Evolutionary conservation across 2,888 invertebrate species (phyloP).

Genomic region (Sinodicranocentrus sp.): DNA sequence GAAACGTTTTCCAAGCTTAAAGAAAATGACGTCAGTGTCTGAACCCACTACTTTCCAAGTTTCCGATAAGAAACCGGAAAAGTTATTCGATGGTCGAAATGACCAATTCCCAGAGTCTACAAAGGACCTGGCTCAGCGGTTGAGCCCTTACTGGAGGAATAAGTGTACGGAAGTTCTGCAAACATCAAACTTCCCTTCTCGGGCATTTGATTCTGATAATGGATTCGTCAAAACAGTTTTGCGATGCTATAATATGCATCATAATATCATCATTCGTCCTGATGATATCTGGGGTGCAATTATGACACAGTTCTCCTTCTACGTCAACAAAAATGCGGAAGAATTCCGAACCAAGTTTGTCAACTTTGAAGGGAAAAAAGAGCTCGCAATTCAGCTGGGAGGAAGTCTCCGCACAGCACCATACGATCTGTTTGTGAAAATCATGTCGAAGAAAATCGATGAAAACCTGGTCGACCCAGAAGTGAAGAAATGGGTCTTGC

Average conservation of each 20-base stretch:
- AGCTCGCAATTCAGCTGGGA: constrained; percentile 7
- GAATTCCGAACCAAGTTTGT: constrained; percentile 63
- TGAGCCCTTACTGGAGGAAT: constrained; percentile 9
- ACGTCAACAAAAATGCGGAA: constrained; percentile 64
- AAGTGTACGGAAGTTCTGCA: constrained; percentile 40
- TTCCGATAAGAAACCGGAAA: constrained; percentile 30
- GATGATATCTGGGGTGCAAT: constrained; percentile 68
- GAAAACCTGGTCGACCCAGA: constrained; percentile 51
- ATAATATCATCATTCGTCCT: constrained; percentile 59
- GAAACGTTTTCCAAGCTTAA: no score
- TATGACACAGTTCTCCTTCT: constrained; percentile 69
- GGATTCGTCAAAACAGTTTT: constrained; percentile 54
- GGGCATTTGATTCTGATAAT: constrained; percentile 16
- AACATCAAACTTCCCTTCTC: constrained; percentile 11
- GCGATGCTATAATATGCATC: constrained; percentile 55
- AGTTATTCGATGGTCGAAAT: neutral
- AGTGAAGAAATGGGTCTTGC: constrained; percentile 58
- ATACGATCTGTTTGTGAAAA: constrained; percentile 41
- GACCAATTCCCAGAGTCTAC: neutral
- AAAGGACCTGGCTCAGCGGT: neutral
- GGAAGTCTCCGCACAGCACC: constrained; percentile 45
- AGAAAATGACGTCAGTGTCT: no score
- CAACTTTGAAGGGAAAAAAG: constrained; percentile 60
- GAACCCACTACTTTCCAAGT: constrained; percentile 32
- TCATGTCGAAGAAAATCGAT: constrained; percentile 50